phyloP scores from a whole-genome alignment of 2,113 vertebrate species.

The Chlorodrepanis virens region DNA sequence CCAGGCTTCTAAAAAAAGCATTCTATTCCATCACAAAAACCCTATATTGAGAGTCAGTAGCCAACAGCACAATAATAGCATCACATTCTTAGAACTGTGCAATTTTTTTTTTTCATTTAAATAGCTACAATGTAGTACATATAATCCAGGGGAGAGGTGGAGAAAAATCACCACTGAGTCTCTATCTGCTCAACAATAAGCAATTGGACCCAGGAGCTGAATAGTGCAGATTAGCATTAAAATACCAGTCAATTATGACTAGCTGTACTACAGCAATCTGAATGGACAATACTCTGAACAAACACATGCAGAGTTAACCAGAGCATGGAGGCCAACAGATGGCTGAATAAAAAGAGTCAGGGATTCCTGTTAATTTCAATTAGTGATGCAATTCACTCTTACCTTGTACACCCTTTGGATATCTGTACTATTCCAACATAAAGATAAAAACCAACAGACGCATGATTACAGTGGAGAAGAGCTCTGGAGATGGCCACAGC shows the following conservation, averaged over 20 bases:
- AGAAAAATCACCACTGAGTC: background rate
- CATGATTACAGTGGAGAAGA: background rate
- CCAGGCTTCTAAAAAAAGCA: background rate
- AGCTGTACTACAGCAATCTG: constrained; percentile 10
- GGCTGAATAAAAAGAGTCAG: background rate
- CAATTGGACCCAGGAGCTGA: background rate
- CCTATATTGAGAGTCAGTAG: background rate
- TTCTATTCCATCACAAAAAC: background rate
- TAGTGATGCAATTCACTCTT: background rate
- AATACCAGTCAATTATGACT: constrained; percentile 45
- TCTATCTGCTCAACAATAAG: background rate
- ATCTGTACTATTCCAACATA: background rate
- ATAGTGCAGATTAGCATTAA: constrained; percentile 27
- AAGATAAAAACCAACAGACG: background rate
- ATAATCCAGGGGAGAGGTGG: background rate
- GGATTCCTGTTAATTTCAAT: constrained; percentile 27
- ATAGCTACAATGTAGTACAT: background rate
- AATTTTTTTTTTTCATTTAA: background rate
- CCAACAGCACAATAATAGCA: background rate
- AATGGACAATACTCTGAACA: background rate
- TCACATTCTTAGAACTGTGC: background rate
- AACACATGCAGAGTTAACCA: background rate
- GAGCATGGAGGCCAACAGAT: background rate
- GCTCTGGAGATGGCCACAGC: background rate
- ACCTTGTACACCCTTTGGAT: background rate